Evolutionary conservation across 2,113 vertebrate genomes (phyloP).

Genomic region (Cariama cristata): DNA sequence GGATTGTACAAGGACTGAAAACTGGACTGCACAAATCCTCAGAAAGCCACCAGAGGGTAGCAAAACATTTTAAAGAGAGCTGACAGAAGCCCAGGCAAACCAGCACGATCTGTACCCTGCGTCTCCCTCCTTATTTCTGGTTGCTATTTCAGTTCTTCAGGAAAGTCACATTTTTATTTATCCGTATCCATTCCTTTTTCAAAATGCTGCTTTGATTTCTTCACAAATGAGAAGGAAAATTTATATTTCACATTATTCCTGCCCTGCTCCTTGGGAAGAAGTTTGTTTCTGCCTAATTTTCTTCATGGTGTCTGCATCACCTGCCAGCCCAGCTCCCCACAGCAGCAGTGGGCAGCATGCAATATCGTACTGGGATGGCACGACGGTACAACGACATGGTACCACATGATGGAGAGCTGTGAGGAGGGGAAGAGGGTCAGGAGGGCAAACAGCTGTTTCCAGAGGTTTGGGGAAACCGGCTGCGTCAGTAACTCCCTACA

Average conservation of each 20-base stretch:
- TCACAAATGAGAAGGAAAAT: neutral
- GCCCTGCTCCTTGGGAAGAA: neutral
- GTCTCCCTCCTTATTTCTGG: neutral
- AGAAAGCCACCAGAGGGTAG: slow-evolving; percentile 75
- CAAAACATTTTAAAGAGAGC: slow-evolving; percentile 59
- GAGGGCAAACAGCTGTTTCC: neutral
- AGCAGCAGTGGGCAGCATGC: neutral
- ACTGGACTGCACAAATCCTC: neutral
- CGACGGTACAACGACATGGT: fast-evolving
- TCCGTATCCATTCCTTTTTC: neutral
- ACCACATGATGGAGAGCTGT: fast-evolving
- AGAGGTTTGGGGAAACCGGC: neutral
- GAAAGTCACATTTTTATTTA: neutral
- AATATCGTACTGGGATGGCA: fast-evolving
- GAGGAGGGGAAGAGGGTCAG: neutral
- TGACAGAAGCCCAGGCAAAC: neutral
- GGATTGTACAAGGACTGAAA: neutral
- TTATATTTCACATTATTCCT: neutral
- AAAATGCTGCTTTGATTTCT: neutral
- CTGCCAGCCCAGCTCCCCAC: neutral
- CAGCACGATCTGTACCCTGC: neutral
- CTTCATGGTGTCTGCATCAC: neutral
- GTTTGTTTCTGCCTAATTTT: neutral
- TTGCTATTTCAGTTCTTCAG: neutral
- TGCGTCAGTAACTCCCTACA: neutral